A percentile compares a stretch with the other conserved stretches of the same genome.
These are phyloP conservation scores for Pelodiscus sinensis DNA, from an alignment of 2,113 vertebrate genomes.

Conservation along the genomic window DNA sequence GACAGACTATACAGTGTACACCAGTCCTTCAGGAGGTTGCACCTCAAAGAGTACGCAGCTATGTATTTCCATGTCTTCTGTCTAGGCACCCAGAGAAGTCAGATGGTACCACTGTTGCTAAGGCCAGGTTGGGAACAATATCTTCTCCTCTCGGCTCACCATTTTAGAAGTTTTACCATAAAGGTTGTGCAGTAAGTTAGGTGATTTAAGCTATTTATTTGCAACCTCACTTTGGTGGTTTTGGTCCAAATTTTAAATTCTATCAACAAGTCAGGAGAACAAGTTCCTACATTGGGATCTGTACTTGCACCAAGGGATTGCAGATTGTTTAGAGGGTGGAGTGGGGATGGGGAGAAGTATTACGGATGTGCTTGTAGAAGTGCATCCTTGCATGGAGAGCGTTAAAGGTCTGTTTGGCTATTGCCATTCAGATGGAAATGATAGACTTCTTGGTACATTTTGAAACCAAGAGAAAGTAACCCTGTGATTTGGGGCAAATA, in stretches of 20 bases:
- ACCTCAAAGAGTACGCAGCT: not conserved
- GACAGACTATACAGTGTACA: not conserved
- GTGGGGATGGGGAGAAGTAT: not conserved
- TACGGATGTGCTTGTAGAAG: not conserved
- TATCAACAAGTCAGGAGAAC: not conserved
- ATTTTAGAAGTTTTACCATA: not conserved
- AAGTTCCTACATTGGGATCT: not conserved
- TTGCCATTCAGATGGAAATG: not conserved
- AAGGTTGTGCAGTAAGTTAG: not conserved
- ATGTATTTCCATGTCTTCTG: not conserved
- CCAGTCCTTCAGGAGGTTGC: not conserved
- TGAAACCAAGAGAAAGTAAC: not conserved
- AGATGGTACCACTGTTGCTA: rapidly evolving
- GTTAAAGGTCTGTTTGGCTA: not conserved
- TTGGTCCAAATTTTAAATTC: not conserved
- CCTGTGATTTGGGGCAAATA: not conserved
- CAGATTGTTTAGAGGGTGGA: not conserved
- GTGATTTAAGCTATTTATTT: not conserved
- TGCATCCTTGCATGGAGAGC: not conserved
- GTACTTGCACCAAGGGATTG: not conserved
- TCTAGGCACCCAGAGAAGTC: rapidly evolving
- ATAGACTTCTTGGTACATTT: not conserved
- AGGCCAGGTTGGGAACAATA: rapidly evolving
- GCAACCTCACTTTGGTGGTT: not conserved
- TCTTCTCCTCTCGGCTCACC: not conserved